Base-by-base conservation (phyloP, 1,140 invertebrate genomes). In the Polyergus mexicanus region DNA sequence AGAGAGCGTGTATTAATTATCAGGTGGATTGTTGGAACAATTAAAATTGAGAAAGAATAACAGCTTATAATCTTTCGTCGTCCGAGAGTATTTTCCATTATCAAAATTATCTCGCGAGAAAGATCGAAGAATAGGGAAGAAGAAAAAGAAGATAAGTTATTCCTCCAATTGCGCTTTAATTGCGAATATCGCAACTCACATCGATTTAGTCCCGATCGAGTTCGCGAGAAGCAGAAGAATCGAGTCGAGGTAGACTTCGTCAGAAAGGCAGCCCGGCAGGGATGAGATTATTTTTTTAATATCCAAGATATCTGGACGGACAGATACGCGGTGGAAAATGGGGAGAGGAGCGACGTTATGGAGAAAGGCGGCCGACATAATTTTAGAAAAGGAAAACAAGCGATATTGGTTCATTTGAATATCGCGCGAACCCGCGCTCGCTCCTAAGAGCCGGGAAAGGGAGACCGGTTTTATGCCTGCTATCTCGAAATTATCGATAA, bases 351-450 rank as follows among this genome's bases (percentile, higher is more conserved):
- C 25, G 74, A 85, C 28, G 51, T 63, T 47, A 58, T 11, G 22
- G 32, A 22, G 35, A 51, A 51, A 11, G 19, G 13, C 28, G 62
- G 16, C 1, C 19, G n/a, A 8, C 3, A 51, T 4, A 92, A 92
- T 90, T 92, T 88, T n/a, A 81, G 69, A 90, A 91, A 83, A 89
- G 81, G 86, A 90, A 92, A 92, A 92, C 86, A 91, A 71, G 32
- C 65, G 75, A 83, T 92, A 91, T 92, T 86, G 88, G 58, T 87
- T 92, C 86, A 85, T 92, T 92, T 86, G 89, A 92, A 90, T 92
- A 92, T 92, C 65, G 78, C 66, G 16, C 62, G 32, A 91, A 88
- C 63, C 3, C 41, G 63, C 22, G 54, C 41, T 32, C 35, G 22
- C 51, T 32, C 32, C 66, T 56, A 13, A 56, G 51, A 7, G 5